A percentile compares a stretch with the other conserved stretches of the same genome.
These are phyloP conservation scores for Pelodytes ibericus DNA, from an alignment of 2,797 vertebrate species.

Conservation along the genomic window DNA sequence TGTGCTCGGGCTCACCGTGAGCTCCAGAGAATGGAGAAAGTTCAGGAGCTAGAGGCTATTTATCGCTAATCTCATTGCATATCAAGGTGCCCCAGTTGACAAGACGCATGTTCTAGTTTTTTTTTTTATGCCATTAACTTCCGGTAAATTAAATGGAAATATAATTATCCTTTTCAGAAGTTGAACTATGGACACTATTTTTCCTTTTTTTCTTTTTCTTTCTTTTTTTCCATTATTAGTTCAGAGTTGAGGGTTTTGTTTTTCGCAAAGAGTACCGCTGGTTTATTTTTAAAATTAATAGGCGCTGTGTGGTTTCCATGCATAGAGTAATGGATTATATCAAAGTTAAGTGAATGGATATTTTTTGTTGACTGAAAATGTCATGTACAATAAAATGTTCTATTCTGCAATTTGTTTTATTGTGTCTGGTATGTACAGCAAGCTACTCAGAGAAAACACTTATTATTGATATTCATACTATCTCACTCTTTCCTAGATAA, in stretches of 20 bases:
- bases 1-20: slow-evolving; percentile 1
- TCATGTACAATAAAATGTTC: too few relatives aligned
- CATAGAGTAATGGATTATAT: too few relatives aligned
- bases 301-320: too few relatives aligned
- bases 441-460: too few relatives aligned
- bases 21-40: slow-evolving; percentile 15
- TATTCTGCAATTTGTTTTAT: too few relatives aligned
- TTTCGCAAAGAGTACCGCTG: not conserved
- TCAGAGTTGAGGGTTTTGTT: not conserved
- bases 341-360: too few relatives aligned
- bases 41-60: slow-evolving; percentile 6
- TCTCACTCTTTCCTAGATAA: too few relatives aligned
- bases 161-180: slow-evolving; percentile 37
- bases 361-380: too few relatives aligned
- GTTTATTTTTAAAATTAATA: too few relatives aligned
- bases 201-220: slow-evolving; percentile 11
- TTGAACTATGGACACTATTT: slow-evolving; percentile 5
- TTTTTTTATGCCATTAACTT: slow-evolving; percentile 44
- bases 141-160: slow-evolving; percentile 42
- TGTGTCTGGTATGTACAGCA: too few relatives aligned
- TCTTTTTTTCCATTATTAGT: not conserved
- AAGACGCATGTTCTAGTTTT: slow-evolving; percentile 14
- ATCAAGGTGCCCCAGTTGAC: slow-evolving; percentile 28
- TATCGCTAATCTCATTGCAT: not conserved
- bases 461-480: too few relatives aligned